Evolutionary conservation across 2,113 vertebrate species (phyloP).

Genomic region (Mohoua ochrocephala): DNA sequence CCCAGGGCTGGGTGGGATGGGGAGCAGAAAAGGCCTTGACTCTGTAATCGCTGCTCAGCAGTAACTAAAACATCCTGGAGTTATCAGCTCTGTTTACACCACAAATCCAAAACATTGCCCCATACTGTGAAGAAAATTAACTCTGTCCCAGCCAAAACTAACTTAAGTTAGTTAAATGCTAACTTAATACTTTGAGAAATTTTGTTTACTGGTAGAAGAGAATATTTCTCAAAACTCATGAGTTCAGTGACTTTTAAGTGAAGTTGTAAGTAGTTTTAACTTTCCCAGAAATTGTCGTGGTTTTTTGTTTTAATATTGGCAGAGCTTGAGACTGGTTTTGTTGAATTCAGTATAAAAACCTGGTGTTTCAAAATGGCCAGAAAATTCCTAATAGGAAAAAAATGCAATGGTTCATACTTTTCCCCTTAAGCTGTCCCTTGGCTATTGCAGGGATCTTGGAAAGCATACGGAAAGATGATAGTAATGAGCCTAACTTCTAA

Average conservation of each 20-base stretch:
- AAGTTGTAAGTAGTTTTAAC: neutral
- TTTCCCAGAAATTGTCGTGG: neutral
- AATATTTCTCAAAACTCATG: neutral
- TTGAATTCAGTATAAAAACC: neutral
- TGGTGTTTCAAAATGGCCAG: neutral
- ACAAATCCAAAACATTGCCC: neutral
- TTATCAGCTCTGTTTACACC: neutral
- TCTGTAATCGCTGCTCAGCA: neutral
- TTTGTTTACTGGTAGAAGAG: neutral
- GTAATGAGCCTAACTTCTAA: neutral
- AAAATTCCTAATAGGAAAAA: neutral
- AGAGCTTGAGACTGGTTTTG: neutral
- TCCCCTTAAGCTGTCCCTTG: neutral
- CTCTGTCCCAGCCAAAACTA: neutral
- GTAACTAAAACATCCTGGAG: neutral
- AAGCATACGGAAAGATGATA: neutral
- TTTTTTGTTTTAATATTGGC: neutral
- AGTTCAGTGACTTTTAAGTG: neutral
- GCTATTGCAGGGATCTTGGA: neutral
- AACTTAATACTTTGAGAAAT: neutral
- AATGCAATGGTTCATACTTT: neutral
- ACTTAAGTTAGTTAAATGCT: neutral
- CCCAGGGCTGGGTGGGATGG: neutral
- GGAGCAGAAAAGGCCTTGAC: neutral
- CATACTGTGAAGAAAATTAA: neutral